Conservation (phyloP, 2,797 vertebrate genomes). For the Aphelocoma californica region DNA sequence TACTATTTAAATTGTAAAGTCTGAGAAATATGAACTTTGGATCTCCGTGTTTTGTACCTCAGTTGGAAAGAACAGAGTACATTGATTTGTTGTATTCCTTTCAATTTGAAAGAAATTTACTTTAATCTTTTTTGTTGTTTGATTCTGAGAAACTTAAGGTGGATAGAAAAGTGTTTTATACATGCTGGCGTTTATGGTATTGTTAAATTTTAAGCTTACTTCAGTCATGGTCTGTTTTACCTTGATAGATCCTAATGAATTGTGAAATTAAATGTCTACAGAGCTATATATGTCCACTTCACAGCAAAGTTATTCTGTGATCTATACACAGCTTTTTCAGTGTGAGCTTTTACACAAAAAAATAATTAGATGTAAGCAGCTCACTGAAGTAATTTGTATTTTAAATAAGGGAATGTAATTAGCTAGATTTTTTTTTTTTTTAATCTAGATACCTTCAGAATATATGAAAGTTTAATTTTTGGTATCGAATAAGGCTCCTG, state of each 20-base stretch:
- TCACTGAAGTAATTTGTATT: slow-evolving; percentile 74
- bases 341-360: slow-evolving; percentile 51
- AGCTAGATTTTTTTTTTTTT: slow-evolving; percentile 51
- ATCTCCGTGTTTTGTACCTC: neutral
- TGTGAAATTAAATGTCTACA: slow-evolving; percentile 63
- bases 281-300: slow-evolving; percentile 62
- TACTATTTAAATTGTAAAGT: neutral
- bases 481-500: slow-evolving; percentile 40
- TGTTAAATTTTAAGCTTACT: slow-evolving; percentile 41
- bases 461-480: slow-evolving; percentile 74
- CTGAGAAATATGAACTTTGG: neutral
- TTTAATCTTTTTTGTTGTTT: neutral
- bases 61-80: neutral
- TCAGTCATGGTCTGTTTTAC: slow-evolving; percentile 10
- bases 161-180: neutral
- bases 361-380: slow-evolving; percentile 67
- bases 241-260: slow-evolving; percentile 62
- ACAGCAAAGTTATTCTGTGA: slow-evolving; percentile 61
- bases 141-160: neutral
- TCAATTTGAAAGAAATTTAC: neutral
- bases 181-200: neutral
- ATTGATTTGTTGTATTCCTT: neutral
- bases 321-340: slow-evolving; percentile 39
- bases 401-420: slow-evolving; percentile 79
- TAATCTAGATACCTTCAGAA: slow-evolving; percentile 67